A percentile compares a stretch with the other conserved stretches of the same genome.
Conservation (phyloP, 2,888 invertebrate species). For the Leistus spinibarbis region DNA sequence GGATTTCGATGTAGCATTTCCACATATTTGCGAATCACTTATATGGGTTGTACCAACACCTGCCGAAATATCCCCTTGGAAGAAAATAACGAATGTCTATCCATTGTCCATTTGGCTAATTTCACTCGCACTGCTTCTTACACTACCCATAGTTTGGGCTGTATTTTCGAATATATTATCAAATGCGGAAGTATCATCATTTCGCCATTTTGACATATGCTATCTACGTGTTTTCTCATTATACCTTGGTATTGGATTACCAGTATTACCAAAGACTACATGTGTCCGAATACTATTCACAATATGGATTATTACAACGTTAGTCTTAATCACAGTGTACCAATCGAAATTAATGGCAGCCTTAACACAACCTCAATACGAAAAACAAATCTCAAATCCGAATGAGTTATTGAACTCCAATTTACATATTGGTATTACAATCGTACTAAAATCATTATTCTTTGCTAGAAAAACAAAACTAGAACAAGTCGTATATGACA, state of each 20-base stretch:
- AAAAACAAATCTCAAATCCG: slow-evolving; percentile 34
- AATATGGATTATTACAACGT: slow-evolving; percentile 12
- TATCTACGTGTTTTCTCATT: slow-evolving; percentile 3
- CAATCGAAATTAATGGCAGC: slow-evolving; percentile 34
- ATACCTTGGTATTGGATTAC: slow-evolving; percentile 10
- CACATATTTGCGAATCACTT: slow-evolving; percentile 11
- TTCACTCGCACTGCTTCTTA: background rate
- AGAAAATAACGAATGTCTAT: background rate
- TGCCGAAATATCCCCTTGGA: slow-evolving; percentile 1
- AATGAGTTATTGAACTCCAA: slow-evolving; percentile 34
- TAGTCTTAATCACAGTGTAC: slow-evolving; percentile 26
- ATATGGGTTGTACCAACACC: slow-evolving; percentile 29
- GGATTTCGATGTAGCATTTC: slow-evolving; percentile 20
- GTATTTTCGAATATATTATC: slow-evolving; percentile 5
- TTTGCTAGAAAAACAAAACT: background rate
- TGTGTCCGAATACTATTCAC: slow-evolving; percentile 17
- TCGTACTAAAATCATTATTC: slow-evolving; percentile 10
- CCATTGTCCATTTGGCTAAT: slow-evolving; percentile 13
- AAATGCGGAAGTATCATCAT: background rate
- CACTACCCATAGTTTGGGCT: slow-evolving; percentile 3
- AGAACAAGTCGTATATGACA: background rate
- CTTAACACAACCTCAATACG: slow-evolving; percentile 32
- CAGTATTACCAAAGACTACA: slow-evolving; percentile 15
- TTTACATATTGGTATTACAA: slow-evolving; percentile 31
- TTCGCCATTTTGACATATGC: background rate